A percentile compares a stretch with the other conserved stretches of the same genome.
Conservation (phyloP, 2,113 vertebrate genomes). For the Todiramphus chloris region DNA sequence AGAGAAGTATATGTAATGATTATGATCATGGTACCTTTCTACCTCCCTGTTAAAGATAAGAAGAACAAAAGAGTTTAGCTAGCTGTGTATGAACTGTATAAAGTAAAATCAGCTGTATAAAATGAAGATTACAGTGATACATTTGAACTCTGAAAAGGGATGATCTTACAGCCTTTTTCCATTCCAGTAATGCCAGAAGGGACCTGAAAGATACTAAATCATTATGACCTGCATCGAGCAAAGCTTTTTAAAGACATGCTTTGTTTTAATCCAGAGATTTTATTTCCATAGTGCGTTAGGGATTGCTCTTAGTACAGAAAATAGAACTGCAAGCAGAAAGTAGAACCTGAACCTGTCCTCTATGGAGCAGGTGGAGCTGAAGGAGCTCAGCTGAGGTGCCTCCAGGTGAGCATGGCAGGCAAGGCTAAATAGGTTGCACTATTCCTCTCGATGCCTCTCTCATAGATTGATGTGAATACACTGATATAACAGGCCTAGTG, state of each 20-base stretch:
- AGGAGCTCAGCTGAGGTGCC: background rate
- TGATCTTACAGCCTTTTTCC: background rate
- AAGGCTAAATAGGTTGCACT: background rate
- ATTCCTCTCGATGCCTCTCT: background rate
- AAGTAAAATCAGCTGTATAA: background rate
- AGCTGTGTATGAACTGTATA: background rate
- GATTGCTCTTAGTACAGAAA: background rate
- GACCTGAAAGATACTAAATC: background rate
- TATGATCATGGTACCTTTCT: background rate
- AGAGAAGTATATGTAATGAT: background rate
- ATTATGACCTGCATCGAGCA: background rate
- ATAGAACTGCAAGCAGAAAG: background rate
- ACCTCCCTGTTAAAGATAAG: background rate
- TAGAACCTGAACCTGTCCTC: background rate
- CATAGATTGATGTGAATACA: background rate
- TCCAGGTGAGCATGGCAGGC: background rate
- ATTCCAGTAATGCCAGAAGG: background rate
- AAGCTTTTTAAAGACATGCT: background rate
- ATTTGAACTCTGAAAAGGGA: background rate
- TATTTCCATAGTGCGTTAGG: background rate
- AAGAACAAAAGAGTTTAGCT: background rate
- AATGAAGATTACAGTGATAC: background rate
- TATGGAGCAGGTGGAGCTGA: background rate
- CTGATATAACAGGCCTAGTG: background rate
- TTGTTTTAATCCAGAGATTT: background rate